Conservation (phyloP, 2,888 invertebrate genomes). For the Harmothoe impar region DNA sequence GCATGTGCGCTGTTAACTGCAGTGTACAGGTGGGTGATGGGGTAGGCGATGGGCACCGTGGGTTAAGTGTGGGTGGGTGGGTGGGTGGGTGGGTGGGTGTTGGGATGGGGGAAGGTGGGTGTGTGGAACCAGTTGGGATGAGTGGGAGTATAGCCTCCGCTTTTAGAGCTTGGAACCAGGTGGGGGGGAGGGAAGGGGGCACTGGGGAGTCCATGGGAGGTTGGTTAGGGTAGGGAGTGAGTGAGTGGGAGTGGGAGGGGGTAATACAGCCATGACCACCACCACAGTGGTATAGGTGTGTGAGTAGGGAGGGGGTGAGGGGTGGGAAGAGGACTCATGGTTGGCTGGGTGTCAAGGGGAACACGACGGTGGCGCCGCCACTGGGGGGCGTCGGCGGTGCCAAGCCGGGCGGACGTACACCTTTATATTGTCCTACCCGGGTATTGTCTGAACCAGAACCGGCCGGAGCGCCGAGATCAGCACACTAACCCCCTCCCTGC, state of each 20-base stretch:
- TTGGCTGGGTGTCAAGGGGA: slow-evolving; percentile 46
- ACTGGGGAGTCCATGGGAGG: background rate
- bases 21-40: no score
- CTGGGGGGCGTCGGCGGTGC: slow-evolving; percentile 38
- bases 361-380: background rate
- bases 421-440: background rate
- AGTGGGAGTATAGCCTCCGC: no score
- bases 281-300: background rate
- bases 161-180: background rate
- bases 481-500: background rate
- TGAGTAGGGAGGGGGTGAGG: background rate
- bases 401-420: slow-evolving; percentile 17
- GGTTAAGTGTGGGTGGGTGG: no score
- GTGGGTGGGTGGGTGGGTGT: no score
- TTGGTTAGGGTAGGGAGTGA: background rate
- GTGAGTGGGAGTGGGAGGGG: background rate
- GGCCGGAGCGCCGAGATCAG: slow-evolving; percentile 3
- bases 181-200: background rate
- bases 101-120: no score
- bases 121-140: no score
- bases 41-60: no score
- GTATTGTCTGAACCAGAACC: slow-evolving; percentile 15
- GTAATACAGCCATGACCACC: background rate
- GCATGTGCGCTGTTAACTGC: no score
- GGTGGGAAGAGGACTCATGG: slow-evolving; percentile 59